Evolutionary conservation across 2,797 vertebrate genomes (phyloP), one percentile per base, ranked within the genome.

Genomic region (Galagoides demidoff): DNA sequence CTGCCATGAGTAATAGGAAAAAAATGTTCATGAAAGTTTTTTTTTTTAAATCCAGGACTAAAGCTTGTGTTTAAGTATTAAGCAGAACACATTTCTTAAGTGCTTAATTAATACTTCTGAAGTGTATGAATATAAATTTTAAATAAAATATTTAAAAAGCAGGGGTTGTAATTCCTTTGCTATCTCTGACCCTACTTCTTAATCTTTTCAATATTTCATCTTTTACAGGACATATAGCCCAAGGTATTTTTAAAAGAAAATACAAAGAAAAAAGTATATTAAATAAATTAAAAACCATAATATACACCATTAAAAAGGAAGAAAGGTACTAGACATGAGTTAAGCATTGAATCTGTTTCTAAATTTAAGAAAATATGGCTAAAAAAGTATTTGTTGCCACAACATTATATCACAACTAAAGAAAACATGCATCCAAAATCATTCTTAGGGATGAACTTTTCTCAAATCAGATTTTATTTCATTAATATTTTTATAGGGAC

Each of bases 131-230:
- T 78, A 74, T 34, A 45, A 43, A 57, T 86, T 92, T 43, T 37
- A 34, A 96, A 76, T 68, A 93, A 76, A 90, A 79, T 71, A 92
- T 93, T 88, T n/a, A 17, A 96, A 96, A 96, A 94, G 19, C 45
- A 91, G 89, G 20, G 34, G 7, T 63, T 76, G 16, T 5, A 49
- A 66, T 85, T 55, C 34, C 76, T 88, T 87, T 31, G 59, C 34
- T 63, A 22, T 61, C 39, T 90, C 88, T 92, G 37, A 43, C 20
- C 12, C 25, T 90, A 23, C 3, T 23, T 79, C 31, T 83, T 87
- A 64, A 34, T 59, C 55, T 90, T 91, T 93, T 73, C n/a, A 73
- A 52, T 85, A 84, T 89, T 85, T 71, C 34, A 73, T 45, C 64
- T 76, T 63, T 77, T 45, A 71, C n/a, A 77, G 43, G 43, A 92